Conservation (phyloP, 2,888 invertebrate species). For the Hypomecis atomaria region DNA sequence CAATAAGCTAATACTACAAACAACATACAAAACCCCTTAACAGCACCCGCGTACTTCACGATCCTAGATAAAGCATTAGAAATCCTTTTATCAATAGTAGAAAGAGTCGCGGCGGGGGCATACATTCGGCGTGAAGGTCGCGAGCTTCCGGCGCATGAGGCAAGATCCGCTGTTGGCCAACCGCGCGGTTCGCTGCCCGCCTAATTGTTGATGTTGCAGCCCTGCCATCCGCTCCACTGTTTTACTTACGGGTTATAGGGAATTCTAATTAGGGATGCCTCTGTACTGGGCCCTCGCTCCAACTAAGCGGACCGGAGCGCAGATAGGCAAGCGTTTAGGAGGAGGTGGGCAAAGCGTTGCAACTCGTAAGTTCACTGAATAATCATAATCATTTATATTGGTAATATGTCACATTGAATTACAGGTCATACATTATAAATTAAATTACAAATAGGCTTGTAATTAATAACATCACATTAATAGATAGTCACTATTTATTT, state of each 20-base stretch:
- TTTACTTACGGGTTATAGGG: constrained; percentile 55
- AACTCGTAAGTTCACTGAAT: too few species aligned
- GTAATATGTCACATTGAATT: too few species aligned
- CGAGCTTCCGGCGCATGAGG: constrained; percentile 69
- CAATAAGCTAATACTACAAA: too few species aligned
- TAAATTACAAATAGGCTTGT: too few species aligned
- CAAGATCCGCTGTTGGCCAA: constrained; percentile 80
- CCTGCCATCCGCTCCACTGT: constrained; percentile 55
- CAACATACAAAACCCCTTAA: too few species aligned
- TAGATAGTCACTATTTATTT: too few species aligned
- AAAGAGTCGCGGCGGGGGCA: constrained; percentile 50
- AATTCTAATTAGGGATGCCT: constrained; percentile 49
- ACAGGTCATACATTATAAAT: too few species aligned
- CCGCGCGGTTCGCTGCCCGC: constrained; percentile 60
- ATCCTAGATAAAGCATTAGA: constrained; percentile 46
- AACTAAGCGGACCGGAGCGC: too few species aligned
- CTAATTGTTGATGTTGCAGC: constrained; percentile 68
- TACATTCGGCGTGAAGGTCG: constrained; percentile 73
- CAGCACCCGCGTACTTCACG: constrained; percentile 15
- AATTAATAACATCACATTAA: too few species aligned
- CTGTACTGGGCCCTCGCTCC: constrained; percentile 25
- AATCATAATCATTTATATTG: too few species aligned
- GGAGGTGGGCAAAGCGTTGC: too few species aligned
- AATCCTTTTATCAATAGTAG: constrained; percentile 52
- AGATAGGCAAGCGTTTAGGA: too few species aligned